Percentiles rank a stretch among this genome's conserved stretches.
Conservation (phyloP, 2,888 invertebrate genomes). For the Neria commutata region DNA sequence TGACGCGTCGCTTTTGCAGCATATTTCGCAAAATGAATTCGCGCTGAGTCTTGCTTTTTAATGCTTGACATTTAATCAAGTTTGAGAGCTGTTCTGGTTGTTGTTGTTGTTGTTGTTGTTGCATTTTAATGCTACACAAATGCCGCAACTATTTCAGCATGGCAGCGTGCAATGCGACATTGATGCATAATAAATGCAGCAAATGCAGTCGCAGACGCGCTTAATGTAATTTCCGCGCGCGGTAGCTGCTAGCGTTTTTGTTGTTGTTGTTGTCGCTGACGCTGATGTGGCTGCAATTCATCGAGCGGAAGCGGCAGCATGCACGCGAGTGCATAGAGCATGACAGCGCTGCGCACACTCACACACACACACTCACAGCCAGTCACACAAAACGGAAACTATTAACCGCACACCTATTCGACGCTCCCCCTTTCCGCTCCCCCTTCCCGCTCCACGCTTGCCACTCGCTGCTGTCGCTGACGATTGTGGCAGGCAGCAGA, state of each 20-base stretch:
- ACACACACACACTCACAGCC: background rate
- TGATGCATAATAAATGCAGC: constrained; percentile 50
- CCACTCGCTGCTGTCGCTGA: background rate
- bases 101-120: too few species aligned
- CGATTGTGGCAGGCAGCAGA: constrained; percentile 11
- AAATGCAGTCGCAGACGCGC: constrained; percentile 29
- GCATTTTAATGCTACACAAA: constrained; percentile 44
- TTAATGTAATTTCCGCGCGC: constrained; percentile 47
- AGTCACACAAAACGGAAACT: constrained; percentile 45
- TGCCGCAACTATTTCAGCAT: constrained; percentile 51
- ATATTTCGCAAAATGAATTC: too few species aligned
- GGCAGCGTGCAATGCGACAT: constrained; percentile 36
- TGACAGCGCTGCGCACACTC: background rate
- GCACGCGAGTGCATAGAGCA: constrained; percentile 40
- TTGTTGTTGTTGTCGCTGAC: constrained; percentile 32
- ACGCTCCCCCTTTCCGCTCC: too few species aligned
- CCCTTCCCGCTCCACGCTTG: constrained; percentile 21
- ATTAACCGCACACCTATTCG: constrained; percentile 48
- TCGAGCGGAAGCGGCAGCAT: constrained; percentile 45
- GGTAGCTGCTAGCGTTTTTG: background rate
- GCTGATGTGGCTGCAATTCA: constrained; percentile 50
- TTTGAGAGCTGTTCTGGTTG: constrained; percentile 52
- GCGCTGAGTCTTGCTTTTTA: background rate
- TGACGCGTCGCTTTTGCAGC: too few species aligned
- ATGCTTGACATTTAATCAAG: constrained; percentile 54